Evolutionary conservation across 2,797 vertebrate genomes (phyloP), one percentile per base, ranked within the genome.

Genomic region (Sebastes kiyomatsui): DNA sequence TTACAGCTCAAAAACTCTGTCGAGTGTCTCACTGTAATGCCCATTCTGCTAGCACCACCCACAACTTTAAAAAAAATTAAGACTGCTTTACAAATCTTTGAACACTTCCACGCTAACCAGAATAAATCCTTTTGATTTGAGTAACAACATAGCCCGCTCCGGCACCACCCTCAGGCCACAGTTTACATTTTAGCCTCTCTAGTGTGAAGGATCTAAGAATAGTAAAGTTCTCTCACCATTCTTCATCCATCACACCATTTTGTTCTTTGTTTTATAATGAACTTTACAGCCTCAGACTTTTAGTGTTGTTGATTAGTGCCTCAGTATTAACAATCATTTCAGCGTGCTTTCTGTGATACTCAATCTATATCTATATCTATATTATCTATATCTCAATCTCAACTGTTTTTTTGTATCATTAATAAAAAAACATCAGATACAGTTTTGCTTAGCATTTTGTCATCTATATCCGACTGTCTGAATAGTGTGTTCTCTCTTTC

Each of bases 331-430:
- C 59, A 32, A 18, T 35, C 1, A 67, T 71, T 46, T 67, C 52
- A 73, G 55, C 66, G 62, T 82, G 60, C 28, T 59, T 25, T 81
- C 25, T 72, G n/a, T 67, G 6, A 42, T 46, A 56, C 23, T 62
- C 23, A 30, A 42, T 42, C 1, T 54, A 46, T 46, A 16, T 14
- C 35, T 52, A 42, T 42, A 14, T 16, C 38, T 54, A 46, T 46
- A 16, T 16, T 46, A 46, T 18, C 42, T 42, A 16, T 42, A 46
- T 7, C 22, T 61, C 9, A 20, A 14, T 66, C 10, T 56, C 56
- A 66, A 18, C 32, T 1, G 1, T 42, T 59, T 13, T 60, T 60
- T 23, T 65, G 8, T 23, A 18, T 76, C 56, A 68, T 23, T 66
- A 46, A 10, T 46, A 56, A 52, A 67, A 55, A 67, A 67, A 12